Evolutionary conservation across 2,113 vertebrate species (phyloP), one percentile per base, ranked within the genome.

Genomic region (Dunckerocampus dactyliophorus): DNA sequence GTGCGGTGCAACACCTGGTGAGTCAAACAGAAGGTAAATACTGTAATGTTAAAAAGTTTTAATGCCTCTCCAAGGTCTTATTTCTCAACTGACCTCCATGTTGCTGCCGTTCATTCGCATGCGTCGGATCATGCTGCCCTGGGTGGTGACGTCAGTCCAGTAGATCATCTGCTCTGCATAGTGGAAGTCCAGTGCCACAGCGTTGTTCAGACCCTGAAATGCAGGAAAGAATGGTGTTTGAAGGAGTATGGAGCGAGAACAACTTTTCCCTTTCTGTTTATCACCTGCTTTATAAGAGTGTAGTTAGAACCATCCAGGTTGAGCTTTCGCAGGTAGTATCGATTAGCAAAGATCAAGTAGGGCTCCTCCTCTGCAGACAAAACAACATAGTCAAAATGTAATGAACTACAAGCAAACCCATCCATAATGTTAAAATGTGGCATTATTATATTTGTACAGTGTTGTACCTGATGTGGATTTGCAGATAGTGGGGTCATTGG

Each of bases 81-180:
- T n/a, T 20, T 13, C 21, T 22, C 1, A 20, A 8, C 34, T 54
- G 34, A 96, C 97, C 93, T 98, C 95, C 39, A 98, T 94, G 0
- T 94, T 90, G 80, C 95, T 98, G 47, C 96, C 97, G 0, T 99
- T 99, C 56, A 99, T 96, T 83, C 94, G 88, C 97, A 99, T 99
- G 63, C 96, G 94, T 3, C 97, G 91, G 83, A 98, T 99, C 97
- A 99, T 99, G 90, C 97, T 99, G 79, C 96, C 96, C 84, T 99
- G 97, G 0, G 96, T 98, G 45, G 96, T 99, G 71, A 99, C 97
- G 0, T 98, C 97, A 0, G 97, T 98, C 97, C 97, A 99, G 85
- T 98, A 99, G 75, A 99, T 96, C 95, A 96, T 97, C 89, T 98
- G 93, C 69, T 98, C 92, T 2, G 92, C 87, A 49, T 95, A 95